These are phyloP conservation scores for Caenorhabditis briggsae DNA, from an alignment of 1,140 invertebrate species.

Conservation along the genomic window DNA sequence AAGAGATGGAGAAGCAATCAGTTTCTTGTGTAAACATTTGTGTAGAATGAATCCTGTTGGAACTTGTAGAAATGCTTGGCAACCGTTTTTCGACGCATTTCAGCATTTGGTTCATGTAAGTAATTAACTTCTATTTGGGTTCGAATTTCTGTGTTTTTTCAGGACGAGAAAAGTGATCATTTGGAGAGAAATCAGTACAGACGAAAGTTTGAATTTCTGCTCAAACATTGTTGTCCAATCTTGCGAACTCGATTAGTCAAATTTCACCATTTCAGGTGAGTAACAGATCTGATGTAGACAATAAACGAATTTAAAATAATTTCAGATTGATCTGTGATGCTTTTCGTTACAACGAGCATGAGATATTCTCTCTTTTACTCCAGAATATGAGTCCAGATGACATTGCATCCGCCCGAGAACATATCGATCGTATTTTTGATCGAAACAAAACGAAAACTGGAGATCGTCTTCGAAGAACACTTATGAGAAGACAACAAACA, in stretches of 20 bases:
- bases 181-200: conserved; percentile 36
- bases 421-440: conserved; percentile 45
- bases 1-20: conserved; percentile 53
- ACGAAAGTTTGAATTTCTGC: conserved; percentile 43
- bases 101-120: conserved; percentile 43
- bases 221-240: conserved; percentile 15
- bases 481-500: conserved; percentile 12
- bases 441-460: conserved; percentile 36
- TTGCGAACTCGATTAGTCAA: conserved; percentile 25
- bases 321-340: conserved; percentile 42
- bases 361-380: conserved; percentile 27
- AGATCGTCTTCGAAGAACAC: conserved; percentile 26
- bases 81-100: conserved; percentile 39
- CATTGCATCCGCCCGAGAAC: conserved; percentile 20
- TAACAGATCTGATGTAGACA: not conserved
- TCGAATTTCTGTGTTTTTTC: not conserved
- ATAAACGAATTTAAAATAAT: not conserved
- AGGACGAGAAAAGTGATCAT: conserved; percentile 21
- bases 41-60: conserved; percentile 56
- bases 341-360: conserved; percentile 43
- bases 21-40: conserved; percentile 48
- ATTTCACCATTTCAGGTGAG: conserved; percentile 29
- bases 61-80: conserved; percentile 38
- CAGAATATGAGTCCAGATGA: not conserved
- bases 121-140: not conserved